Evolutionary conservation across 2,888 invertebrate species (phyloP).

Genomic region (Drosophila koepferae): DNA sequence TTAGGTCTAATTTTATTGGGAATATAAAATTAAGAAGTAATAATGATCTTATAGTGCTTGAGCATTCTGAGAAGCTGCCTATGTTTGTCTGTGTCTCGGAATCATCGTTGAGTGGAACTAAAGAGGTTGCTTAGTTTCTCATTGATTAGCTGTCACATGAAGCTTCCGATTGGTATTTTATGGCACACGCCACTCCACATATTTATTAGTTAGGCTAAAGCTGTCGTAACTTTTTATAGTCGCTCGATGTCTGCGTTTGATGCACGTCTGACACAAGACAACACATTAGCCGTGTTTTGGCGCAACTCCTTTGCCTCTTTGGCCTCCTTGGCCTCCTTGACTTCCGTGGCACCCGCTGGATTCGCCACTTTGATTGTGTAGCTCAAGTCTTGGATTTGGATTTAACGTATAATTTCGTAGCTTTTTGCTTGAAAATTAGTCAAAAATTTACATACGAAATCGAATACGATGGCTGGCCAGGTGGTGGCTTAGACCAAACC

Average conservation of each 20-base stretch:
- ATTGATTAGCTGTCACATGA: background rate
- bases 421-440: slow-evolving; percentile 60
- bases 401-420: slow-evolving; percentile 38
- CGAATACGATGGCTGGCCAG: slow-evolving; percentile 29
- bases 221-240: slow-evolving; percentile 31
- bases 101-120: background rate
- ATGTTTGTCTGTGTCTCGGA: too few relatives aligned
- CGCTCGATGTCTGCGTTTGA: slow-evolving; percentile 60
- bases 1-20: too few relatives aligned
- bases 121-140: background rate
- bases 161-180: background rate
- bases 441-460: slow-evolving; percentile 69
- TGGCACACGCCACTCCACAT: slow-evolving; percentile 36
- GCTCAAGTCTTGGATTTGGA: slow-evolving; percentile 12
- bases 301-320: slow-evolving; percentile 7
- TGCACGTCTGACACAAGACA: slow-evolving; percentile 75
- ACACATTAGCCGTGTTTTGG: slow-evolving; percentile 54
- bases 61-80: too few relatives aligned
- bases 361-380: slow-evolving; percentile 22
- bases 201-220: background rate
- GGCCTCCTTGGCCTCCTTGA: too few relatives aligned
- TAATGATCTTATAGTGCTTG: too few relatives aligned
- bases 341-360: background rate
- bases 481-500: slow-evolving; percentile 25
- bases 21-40: too few relatives aligned